Evolutionary conservation across 92 coral and sea anemone species (phyloP), one percentile per base, ranked within the genome.

Genomic region (Palythoa grandiflora): DNA sequence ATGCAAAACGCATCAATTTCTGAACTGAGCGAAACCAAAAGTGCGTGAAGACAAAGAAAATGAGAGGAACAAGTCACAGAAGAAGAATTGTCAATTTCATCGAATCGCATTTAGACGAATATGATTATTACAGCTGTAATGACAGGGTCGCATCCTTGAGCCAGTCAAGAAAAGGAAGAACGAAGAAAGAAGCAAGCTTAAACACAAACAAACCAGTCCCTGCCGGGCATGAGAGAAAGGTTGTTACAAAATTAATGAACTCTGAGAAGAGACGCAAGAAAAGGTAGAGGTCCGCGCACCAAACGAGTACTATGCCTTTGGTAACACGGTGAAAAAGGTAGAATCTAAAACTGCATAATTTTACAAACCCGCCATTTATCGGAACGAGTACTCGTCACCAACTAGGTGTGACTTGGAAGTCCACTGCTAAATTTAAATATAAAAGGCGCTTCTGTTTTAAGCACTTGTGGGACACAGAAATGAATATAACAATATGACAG

Each of bases 221-320:
- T 1, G 95, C 96, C 0, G 98, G 98, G 8, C 98, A 96, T 51
- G 98, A 96, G 83, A 83, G 98, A 55, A 96, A 96, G 73, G 84
- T 96, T 10, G 10, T 87, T 55, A 91, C 86, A 11, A 96, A 94
- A 85, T 83, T 95, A 40, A 94, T 93, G 87, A 96, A 96, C 85
- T 87, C 90, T 51, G 98, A 96, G 93, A 94, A 80, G 92, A 96
- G 92, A 84, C 91, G 89, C 39, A 94, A 70, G 36, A n/a, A 12
- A 12, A 70, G 17, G 16, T 9, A 35, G n/a, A 20, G 39, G 16
- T 48, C 28, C 21, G 53, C 55, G 19, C 19, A 1, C 9, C 57
- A 39, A 44, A 28, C 28, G 28, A 28, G 28, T 28, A 28, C 28
- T 28, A 28, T 28, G 28, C 28, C 28, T 28, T 28, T 28, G 28